These are phyloP conservation scores for Salvelinus sp. DNA, from an alignment of 2,113 vertebrate species.

Conservation along the genomic window DNA sequence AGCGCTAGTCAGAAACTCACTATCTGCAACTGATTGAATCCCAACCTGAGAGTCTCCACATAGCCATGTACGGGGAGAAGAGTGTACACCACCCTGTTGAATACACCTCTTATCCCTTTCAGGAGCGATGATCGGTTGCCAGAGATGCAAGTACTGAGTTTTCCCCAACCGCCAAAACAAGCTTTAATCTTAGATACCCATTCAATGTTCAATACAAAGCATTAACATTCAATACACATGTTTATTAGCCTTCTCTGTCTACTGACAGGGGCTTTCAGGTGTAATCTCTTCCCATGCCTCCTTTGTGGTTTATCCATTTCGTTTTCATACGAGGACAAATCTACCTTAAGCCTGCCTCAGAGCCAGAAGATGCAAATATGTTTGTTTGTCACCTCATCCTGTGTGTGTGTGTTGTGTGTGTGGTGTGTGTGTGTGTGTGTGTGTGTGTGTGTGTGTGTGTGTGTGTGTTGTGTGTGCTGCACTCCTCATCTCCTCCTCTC, in stretches of 20 bases:
- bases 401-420: slow-evolving; percentile 56
- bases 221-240: slow-evolving; percentile 35
- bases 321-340: background rate
- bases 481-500: slow-evolving; percentile 63
- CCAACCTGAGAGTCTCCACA: no score
- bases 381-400: slow-evolving; percentile 49
- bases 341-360: slow-evolving; percentile 40
- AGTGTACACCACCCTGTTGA: no score
- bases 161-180: slow-evolving; percentile 31
- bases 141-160: slow-evolving; percentile 9
- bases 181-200: slow-evolving; percentile 50
- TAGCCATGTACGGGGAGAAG: no score
- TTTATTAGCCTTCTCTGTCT: slow-evolving; percentile 10
- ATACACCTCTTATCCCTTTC: background rate
- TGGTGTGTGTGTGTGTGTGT: slow-evolving; percentile 3
- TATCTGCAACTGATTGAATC: no score
- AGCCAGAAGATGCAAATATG: slow-evolving; percentile 63
- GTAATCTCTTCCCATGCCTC: slow-evolving; percentile 41
- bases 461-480: slow-evolving; percentile 12
- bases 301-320: slow-evolving; percentile 54
- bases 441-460: background rate
- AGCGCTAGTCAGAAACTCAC: no score
- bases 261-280: slow-evolving; percentile 54
- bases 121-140: background rate
- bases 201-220: background rate